Conservation (phyloP, 2,888 invertebrate genomes). For the Chesias legatella region DNA sequence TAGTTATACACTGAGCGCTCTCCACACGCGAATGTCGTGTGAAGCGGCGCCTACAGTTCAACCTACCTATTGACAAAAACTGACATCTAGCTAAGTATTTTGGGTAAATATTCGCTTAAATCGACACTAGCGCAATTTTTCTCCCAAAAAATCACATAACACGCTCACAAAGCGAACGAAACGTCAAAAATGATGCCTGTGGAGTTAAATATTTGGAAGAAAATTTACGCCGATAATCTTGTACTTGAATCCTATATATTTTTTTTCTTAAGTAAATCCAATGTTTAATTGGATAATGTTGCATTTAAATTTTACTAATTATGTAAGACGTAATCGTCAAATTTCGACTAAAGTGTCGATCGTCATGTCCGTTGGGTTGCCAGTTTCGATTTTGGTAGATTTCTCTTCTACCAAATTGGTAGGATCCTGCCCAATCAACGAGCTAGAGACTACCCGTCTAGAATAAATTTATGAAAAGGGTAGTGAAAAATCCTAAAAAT, state of each 20-base stretch:
- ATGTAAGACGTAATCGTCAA: conserved; percentile 29
- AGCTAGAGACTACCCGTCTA: conserved; percentile 21
- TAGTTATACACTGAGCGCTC: conserved; percentile 38
- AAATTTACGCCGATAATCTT: conserved; percentile 33
- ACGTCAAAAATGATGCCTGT: conserved; percentile 17
- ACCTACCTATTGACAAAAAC: conserved; percentile 58
- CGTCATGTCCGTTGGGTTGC: conserved; percentile 35
- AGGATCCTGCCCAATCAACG: conserved; percentile 19
- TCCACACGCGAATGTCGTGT: conserved; percentile 31
- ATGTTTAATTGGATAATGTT: conserved; percentile 71
- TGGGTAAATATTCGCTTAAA: conserved; percentile 72
- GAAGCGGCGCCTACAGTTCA: conserved; percentile 31
- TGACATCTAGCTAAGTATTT: conserved; percentile 69
- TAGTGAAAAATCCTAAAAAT: conserved; percentile 26
- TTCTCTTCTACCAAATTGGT: conserved; percentile 12
- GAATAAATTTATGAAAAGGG: conserved; percentile 22
- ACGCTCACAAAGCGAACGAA: conserved; percentile 26
- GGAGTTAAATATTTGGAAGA: conserved; percentile 21
- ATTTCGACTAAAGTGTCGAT: conserved; percentile 32
- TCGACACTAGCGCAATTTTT: conserved; percentile 42
- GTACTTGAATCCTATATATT: conserved; percentile 61
- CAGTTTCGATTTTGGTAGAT: conserved; percentile 17
- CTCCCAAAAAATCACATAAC: conserved; percentile 26
- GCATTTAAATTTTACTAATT: conserved; percentile 37
- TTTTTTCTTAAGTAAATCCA: conserved; percentile 62